phyloP scores from a whole-genome alignment of 2,113 vertebrate genomes.

The Oreochromis spilurus region DNA sequence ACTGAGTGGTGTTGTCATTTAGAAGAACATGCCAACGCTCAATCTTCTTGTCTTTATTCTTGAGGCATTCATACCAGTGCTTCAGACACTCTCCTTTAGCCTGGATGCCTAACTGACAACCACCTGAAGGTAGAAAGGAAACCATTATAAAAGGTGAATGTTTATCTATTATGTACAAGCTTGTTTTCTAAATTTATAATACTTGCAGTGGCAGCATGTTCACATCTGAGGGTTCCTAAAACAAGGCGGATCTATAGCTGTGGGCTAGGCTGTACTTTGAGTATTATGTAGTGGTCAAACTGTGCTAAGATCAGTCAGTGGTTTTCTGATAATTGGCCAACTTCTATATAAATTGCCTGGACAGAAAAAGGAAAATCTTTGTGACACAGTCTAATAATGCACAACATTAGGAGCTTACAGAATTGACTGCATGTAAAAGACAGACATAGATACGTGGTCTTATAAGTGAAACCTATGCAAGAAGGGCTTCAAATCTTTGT shows the following conservation, averaged over 20 bases:
- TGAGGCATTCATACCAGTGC: constrained; percentile 97
- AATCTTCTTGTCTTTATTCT: constrained; percentile 97
- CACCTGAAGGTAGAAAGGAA: constrained; percentile 46
- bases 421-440: not conserved
- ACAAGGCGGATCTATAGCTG: not conserved
- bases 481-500: not conserved
- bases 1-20: constrained; percentile 78
- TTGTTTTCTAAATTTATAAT: not conserved
- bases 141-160: not conserved
- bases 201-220: not conserved
- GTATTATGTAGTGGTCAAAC: not conserved
- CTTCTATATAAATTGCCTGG: not conserved
- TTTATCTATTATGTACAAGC: not conserved
- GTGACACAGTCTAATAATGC: not conserved
- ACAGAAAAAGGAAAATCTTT: not conserved
- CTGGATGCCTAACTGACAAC: constrained; percentile 91
- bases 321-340: not conserved
- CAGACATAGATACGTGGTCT: not conserved
- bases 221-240: not conserved
- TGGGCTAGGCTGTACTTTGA: not conserved
- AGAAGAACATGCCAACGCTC: constrained; percentile 95
- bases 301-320: not conserved
- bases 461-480: not conserved
- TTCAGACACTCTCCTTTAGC: constrained; percentile 94
- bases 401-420: not conserved